These are phyloP conservation scores for Diadromus collaris DNA, from an alignment of 2,888 invertebrate genomes.

Conservation along the genomic window DNA sequence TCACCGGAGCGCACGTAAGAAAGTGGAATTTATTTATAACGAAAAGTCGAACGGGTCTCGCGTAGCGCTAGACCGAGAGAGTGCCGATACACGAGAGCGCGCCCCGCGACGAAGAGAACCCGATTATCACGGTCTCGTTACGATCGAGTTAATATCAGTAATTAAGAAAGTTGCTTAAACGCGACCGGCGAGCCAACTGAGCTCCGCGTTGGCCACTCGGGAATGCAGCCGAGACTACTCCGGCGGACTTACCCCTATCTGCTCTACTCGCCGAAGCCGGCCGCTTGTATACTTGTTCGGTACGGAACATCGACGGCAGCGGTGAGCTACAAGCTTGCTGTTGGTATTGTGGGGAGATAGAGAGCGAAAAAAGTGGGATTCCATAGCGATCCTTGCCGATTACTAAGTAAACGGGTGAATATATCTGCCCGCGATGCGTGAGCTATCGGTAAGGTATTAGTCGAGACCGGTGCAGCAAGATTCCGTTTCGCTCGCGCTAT, in stretches of 20 bases:
- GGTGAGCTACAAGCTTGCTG: neutral
- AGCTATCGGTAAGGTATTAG: neutral
- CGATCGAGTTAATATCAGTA: slow-evolving; percentile 79
- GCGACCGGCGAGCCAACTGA: slow-evolving; percentile 35
- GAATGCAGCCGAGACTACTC: slow-evolving; percentile 65
- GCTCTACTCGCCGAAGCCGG: neutral
- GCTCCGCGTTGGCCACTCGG: slow-evolving; percentile 71
- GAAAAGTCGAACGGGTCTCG: neutral
- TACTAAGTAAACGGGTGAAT: neutral
- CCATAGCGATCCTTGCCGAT: neutral
- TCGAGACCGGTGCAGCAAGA: neutral
- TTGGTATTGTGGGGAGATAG: neutral
- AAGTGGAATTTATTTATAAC: neutral
- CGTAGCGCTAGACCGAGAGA: neutral
- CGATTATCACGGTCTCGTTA: slow-evolving; percentile 77
- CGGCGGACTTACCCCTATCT: slow-evolving; percentile 24
- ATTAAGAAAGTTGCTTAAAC: slow-evolving; percentile 78
- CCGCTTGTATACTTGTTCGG: neutral
- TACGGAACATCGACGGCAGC: neutral
- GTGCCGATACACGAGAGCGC: neutral
- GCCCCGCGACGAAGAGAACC: slow-evolving; percentile 64
- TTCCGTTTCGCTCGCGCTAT: neutral
- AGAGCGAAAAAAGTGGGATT: neutral
- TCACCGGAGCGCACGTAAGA: neutral
- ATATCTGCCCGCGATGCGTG: neutral